Percentiles rank a stretch among this genome's conserved stretches.
Conservation (phyloP, 2,797 vertebrate genomes). For the Poecilia wingei region DNA sequence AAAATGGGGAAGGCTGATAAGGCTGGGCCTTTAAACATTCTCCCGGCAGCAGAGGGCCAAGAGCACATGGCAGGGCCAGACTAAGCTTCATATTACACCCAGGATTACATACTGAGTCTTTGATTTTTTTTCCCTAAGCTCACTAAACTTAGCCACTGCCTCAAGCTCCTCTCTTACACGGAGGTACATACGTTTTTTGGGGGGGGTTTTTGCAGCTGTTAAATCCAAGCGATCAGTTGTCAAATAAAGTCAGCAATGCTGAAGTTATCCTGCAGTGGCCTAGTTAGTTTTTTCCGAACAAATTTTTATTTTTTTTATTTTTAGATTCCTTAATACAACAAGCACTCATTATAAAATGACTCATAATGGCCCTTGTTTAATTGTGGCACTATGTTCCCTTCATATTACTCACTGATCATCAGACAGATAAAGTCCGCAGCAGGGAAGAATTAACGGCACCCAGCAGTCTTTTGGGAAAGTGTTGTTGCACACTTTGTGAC, state of each 20-base stretch:
- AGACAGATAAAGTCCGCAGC: constrained; percentile 63
- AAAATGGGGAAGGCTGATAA: constrained; percentile 73
- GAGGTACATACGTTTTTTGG: constrained; percentile 29
- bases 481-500: constrained; percentile 60
- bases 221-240: constrained; percentile 51
- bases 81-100: constrained; percentile 82
- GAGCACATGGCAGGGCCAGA: constrained; percentile 70
- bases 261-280: constrained; percentile 17
- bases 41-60: constrained; percentile 72
- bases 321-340: constrained; percentile 30
- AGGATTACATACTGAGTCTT: constrained; percentile 82
- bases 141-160: constrained; percentile 79
- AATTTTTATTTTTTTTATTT: constrained; percentile 28
- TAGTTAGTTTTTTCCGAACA: background rate
- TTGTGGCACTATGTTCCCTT: constrained; percentile 51
- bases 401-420: constrained; percentile 67
- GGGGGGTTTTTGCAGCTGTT: constrained; percentile 25
- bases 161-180: constrained; percentile 65
- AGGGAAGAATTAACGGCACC: constrained; percentile 45
- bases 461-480: constrained; percentile 67
- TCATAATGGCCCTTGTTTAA: constrained; percentile 52
- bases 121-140: constrained; percentile 78
- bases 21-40: constrained; percentile 54
- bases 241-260: constrained; percentile 45
- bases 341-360: constrained; percentile 47